Evolutionary conservation across 1,140 invertebrate species (phyloP), one percentile per base, ranked within the genome.

Genomic region (Scaptomyza hsui): DNA sequence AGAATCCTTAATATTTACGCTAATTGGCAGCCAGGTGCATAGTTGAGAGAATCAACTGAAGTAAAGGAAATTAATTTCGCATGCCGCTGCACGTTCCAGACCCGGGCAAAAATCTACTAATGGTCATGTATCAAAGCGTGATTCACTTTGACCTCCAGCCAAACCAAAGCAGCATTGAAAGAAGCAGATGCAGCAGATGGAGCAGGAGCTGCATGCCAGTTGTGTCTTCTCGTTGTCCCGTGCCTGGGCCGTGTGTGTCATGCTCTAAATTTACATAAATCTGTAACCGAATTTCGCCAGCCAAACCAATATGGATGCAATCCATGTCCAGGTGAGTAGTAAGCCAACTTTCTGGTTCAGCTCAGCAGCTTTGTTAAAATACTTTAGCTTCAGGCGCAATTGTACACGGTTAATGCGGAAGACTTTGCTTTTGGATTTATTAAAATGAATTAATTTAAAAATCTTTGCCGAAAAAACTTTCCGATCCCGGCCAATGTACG

Each of bases 191-290:
- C 19, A 15, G 18, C 15, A 32, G 9, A 32, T 12, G 13, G 24
- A 29, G 15, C 55, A 32, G 29, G 10, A 18, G 48, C 39, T 53
- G 24, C 49, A 3, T 18, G 16, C 15, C 13, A 2, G 39, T 42
- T 42, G 42, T 45, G 42, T 2, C 29, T 26, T 10, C n/a, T 24
- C 4, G 7, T 56, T 9, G 7, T 56, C 24, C 59, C 55, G 21
- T 52, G 70, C 56, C 32, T 49, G 42, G 39, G 47, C 39, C 47
- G 57, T 39, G 70, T 75, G 63, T 72, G 72, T 80, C 81, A 67
- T 86, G 82, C 82, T 88, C 82, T 48, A 82, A 88, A 88, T 88
- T 85, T 88, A 88, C 82, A 88, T 88, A 88, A 88, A 88, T 86
- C 82, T 86, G 77, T 86, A 76, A 70, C 77, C 80, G 76, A 82